A percentile compares a stretch with the other conserved stretches of the same genome.
These are phyloP conservation scores for Oasisia sp. DNA, from an alignment of 2,888 invertebrate species.

Conservation along the genomic window DNA sequence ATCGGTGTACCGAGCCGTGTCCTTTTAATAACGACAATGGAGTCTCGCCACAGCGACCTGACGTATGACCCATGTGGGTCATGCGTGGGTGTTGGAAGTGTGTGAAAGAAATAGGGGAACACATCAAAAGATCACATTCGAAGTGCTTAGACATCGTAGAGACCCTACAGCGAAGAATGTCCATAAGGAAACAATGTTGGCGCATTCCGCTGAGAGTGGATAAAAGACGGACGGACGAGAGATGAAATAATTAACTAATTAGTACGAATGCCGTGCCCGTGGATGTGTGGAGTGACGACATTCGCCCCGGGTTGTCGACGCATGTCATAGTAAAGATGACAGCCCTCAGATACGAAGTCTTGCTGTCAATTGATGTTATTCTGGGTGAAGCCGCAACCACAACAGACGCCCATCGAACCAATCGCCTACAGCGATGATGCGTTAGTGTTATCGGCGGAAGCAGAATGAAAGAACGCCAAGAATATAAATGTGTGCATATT, in stretches of 20 bases:
- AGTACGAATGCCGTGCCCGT: background rate
- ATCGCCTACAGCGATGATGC: background rate
- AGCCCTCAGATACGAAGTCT: background rate
- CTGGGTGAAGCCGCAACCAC: background rate
- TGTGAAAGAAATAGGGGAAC: too few relatives aligned
- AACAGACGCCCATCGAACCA: background rate
- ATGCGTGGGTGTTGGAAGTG: too few relatives aligned
- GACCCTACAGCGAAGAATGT: too few relatives aligned
- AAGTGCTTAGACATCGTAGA: too few relatives aligned
- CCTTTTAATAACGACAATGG: background rate
- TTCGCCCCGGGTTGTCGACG: background rate
- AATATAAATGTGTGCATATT: background rate
- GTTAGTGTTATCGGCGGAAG: background rate
- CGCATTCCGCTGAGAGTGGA: background rate
- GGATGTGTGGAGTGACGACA: background rate
- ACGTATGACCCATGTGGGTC: background rate
- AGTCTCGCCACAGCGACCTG: background rate
- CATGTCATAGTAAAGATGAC: conserved; percentile 1
- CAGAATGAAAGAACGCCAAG: background rate
- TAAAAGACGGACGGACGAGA: background rate
- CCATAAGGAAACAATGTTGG: too few relatives aligned
- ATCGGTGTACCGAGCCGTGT: background rate
- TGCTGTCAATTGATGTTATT: background rate
- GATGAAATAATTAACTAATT: background rate
- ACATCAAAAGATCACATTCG: too few relatives aligned